These are phyloP conservation scores for Philaenus spumarius DNA, from an alignment of 1,140 invertebrate species.

Conservation along the genomic window DNA sequence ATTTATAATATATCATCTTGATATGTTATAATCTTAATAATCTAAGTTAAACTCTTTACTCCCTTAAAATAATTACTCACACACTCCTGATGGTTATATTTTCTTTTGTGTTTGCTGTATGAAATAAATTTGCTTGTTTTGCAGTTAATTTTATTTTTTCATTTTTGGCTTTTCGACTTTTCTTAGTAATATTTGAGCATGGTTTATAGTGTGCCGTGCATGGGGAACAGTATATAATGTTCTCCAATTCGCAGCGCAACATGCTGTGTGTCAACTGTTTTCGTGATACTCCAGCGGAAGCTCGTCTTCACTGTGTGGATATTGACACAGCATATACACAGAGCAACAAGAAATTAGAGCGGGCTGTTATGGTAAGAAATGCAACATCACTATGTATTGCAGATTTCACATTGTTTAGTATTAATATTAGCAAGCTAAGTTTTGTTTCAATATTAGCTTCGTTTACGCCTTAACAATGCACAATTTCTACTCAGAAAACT, in stretches of 20 bases:
- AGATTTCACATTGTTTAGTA: neutral
- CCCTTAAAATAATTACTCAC: too few species aligned
- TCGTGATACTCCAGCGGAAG: conserved; percentile 55
- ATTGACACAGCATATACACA: conserved; percentile 65
- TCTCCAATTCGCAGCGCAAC: conserved; percentile 54
- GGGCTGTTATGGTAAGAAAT: conserved; percentile 43
- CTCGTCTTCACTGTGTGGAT: conserved; percentile 58
- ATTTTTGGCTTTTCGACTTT: too few species aligned
- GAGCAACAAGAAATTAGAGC: conserved; percentile 57
- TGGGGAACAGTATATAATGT: conserved; percentile 66
- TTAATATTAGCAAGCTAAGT: neutral
- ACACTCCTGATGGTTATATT: too few species aligned
- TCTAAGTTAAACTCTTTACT: too few species aligned
- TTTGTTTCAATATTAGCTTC: conserved; percentile 1
- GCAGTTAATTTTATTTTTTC: too few species aligned
- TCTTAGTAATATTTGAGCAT: too few species aligned
- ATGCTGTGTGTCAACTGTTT: conserved; percentile 67
- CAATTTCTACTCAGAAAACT: too few species aligned
- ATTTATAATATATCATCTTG: too few species aligned
- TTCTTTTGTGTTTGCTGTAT: conserved; percentile 5
- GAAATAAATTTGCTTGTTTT: too few species aligned
- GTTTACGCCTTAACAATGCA: too few species aligned
- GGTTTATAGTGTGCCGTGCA: conserved; percentile 54
- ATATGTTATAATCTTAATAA: too few species aligned
- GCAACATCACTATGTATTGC: neutral